A percentile compares a stretch with the other conserved stretches of the same genome.
Evolutionary conservation across 2,888 invertebrate species (phyloP).

Genomic region (Flexamia atlantica): DNA sequence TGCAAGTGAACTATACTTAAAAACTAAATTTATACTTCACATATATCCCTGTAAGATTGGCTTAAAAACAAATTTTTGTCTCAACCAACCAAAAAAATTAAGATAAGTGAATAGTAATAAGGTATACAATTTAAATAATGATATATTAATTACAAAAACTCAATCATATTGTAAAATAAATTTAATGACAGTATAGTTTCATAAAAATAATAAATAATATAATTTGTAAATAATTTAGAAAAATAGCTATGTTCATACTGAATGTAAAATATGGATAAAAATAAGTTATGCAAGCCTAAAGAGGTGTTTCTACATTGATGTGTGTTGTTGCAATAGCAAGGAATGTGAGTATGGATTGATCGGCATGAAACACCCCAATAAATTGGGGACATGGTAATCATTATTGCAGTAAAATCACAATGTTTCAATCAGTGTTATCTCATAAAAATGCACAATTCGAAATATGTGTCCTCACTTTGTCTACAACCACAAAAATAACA

Average conservation of each 20-base stretch:
- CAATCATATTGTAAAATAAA: too few relatives aligned
- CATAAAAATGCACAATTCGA: not conserved
- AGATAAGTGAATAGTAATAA: not conserved
- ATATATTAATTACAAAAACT: not conserved
- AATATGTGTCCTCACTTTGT: not conserved
- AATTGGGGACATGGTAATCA: not conserved
- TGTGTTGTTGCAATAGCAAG: not conserved
- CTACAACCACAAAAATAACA: not conserved
- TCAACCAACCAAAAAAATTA: too few relatives aligned
- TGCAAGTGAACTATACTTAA: too few relatives aligned
- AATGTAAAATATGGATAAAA: not conserved
- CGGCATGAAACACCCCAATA: not conserved
- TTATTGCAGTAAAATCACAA: slow-evolving; percentile 16
- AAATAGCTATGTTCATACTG: not conserved
- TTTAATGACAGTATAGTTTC: too few relatives aligned
- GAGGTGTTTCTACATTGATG: not conserved
- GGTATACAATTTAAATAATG: not conserved
- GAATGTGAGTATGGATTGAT: not conserved
- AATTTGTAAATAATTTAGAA: too few relatives aligned
- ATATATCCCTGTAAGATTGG: too few relatives aligned
- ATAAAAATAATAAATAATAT: too few relatives aligned
- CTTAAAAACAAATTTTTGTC: too few relatives aligned
- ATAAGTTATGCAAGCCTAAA: not conserved
- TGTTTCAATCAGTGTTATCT: slow-evolving; percentile 2
- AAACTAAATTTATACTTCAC: too few relatives aligned